Conservation (phyloP, 2,113 vertebrate species). For the Passer montanus region DNA sequence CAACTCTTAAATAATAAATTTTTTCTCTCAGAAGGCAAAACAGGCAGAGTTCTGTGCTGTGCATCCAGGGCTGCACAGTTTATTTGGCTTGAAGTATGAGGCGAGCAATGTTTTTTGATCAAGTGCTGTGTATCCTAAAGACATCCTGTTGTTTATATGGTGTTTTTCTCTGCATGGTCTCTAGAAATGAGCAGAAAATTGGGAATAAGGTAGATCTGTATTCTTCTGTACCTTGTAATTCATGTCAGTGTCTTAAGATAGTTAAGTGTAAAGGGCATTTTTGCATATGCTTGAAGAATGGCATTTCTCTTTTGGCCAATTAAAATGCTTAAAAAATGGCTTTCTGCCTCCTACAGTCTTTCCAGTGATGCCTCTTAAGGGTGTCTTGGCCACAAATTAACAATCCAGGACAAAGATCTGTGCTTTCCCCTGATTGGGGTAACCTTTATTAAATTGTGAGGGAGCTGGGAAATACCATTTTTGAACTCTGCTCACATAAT, state of each 20-base stretch:
- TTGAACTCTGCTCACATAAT: not conserved
- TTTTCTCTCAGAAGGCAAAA: not conserved
- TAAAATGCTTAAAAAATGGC: not conserved
- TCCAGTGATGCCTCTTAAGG: not conserved
- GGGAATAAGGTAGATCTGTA: not conserved
- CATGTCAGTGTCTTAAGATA: not conserved
- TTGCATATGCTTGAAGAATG: not conserved
- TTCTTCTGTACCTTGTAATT: not conserved
- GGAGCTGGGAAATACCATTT: not conserved
- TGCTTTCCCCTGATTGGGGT: not conserved
- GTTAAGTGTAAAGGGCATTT: not conserved
- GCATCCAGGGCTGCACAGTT: not conserved
- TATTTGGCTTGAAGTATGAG: not conserved
- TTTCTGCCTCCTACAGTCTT: not conserved
- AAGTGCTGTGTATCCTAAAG: not conserved
- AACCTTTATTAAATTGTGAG: not conserved
- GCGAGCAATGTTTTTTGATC: not conserved
- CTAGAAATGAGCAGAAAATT: not conserved
- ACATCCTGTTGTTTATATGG: not conserved
- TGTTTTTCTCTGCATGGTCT: not conserved
- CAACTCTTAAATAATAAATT: not conserved
- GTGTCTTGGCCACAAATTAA: not conserved
- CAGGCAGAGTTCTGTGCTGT: not conserved
- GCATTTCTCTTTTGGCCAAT: not conserved
- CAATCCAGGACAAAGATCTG: not conserved